Evolutionary conservation across 2,113 vertebrate genomes (phyloP).

Genomic region (Calonectris borealis): DNA sequence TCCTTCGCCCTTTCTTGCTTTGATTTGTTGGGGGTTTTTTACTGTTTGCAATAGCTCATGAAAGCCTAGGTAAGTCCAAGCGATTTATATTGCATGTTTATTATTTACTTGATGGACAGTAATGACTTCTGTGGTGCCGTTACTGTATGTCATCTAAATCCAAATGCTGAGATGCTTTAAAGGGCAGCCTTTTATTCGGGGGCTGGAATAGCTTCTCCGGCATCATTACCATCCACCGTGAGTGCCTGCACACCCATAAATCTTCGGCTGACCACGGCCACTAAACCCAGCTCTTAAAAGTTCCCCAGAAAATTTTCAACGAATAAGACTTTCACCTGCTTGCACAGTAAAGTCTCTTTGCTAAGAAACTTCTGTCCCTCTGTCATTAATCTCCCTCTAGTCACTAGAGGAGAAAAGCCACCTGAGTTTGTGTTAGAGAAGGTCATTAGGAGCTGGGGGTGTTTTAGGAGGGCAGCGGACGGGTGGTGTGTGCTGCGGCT

Average conservation of each 20-base stretch:
- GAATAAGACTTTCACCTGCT: neutral
- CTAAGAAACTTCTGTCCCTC: neutral
- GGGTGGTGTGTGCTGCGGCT: neutral
- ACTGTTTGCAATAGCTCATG: neutral
- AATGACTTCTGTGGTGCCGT: slow-evolving; percentile 21
- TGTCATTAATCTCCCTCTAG: neutral
- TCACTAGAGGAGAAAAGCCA: neutral
- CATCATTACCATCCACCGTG: neutral
- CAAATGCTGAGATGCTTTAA: neutral
- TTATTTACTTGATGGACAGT: slow-evolving; percentile 49
- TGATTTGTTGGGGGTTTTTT: neutral
- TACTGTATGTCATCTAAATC: slow-evolving; percentile 21
- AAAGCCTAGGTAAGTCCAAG: neutral
- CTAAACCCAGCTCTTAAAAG: neutral
- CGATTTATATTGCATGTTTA: neutral
- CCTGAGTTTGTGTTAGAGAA: neutral
- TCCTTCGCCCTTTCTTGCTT: neutral
- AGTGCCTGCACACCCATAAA: neutral
- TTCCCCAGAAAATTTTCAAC: neutral
- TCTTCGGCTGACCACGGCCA: neutral
- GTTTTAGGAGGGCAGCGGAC: accelerated
- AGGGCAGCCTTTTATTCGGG: neutral
- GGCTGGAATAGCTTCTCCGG: neutral
- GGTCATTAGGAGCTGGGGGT: neutral
- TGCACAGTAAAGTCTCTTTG: neutral